These are phyloP conservation scores for Eurypyga helias DNA, from an alignment of 2,113 vertebrate genomes.

Conservation along the genomic window DNA sequence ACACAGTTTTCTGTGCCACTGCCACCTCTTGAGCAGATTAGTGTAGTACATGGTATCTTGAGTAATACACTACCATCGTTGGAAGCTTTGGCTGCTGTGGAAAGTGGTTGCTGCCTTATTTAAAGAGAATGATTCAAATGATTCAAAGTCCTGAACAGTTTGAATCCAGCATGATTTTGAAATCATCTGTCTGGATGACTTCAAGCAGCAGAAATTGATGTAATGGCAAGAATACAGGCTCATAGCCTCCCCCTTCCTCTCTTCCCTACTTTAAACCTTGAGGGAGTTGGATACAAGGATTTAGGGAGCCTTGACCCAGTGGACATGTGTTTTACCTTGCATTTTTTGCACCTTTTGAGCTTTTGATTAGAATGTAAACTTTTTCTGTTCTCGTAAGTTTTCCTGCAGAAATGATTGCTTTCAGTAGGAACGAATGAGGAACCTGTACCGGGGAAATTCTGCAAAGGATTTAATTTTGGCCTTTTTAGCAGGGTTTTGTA, in stretches of 20 bases:
- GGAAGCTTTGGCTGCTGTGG: background rate
- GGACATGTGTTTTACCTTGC: background rate
- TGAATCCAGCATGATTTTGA: background rate
- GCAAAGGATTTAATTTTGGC: background rate
- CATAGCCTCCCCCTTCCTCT: background rate
- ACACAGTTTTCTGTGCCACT: background rate
- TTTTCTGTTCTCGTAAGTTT: background rate
- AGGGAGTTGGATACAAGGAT: background rate
- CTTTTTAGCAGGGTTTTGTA: background rate
- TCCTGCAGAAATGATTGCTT: background rate
- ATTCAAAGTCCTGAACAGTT: background rate
- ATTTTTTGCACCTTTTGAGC: background rate
- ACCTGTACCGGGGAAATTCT: background rate
- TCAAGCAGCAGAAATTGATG: background rate
- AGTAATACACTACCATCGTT: background rate
- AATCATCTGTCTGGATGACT: background rate
- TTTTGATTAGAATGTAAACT: background rate
- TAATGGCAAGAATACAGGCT: background rate
- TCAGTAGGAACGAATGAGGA: background rate
- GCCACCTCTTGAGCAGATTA: conserved; percentile 35
- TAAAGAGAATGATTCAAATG: background rate
- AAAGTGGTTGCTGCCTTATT: background rate
- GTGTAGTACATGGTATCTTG: background rate
- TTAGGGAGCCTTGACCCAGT: background rate
- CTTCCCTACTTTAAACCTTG: background rate